Conservation (phyloP, 1,140 invertebrate species). For the Drosophila mayri region DNA sequence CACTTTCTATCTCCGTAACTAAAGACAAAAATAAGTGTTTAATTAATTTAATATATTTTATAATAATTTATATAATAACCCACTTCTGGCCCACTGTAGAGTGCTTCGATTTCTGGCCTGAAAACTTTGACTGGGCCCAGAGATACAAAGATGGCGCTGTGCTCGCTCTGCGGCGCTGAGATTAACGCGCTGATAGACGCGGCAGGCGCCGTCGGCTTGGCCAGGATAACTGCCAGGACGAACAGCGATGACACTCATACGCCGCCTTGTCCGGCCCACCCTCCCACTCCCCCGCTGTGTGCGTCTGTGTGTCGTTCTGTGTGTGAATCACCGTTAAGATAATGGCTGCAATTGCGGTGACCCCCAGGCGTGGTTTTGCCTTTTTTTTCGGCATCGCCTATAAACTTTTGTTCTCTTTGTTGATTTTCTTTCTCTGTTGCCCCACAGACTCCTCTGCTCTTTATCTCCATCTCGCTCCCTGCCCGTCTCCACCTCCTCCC, state of each 20-base stretch:
- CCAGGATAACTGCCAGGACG: constrained; percentile 47
- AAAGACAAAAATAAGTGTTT: neutral
- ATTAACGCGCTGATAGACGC: constrained; percentile 78
- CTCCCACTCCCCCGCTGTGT: constrained; percentile 4
- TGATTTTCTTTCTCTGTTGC: constrained; percentile 36
- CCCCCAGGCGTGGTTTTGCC: constrained; percentile 77
- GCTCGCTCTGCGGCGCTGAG: constrained; percentile 53
- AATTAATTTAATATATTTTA: neutral
- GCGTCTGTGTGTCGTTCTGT: constrained; percentile 26
- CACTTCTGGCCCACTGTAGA: constrained; percentile 30
- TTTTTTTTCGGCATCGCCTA: constrained; percentile 75
- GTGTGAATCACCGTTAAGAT: constrained; percentile 75
- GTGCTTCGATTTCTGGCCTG: constrained; percentile 40
- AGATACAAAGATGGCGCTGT: constrained; percentile 69
- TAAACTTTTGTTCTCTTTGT: constrained; percentile 77
- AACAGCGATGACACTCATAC: constrained; percentile 70
- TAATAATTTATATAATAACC: neutral
- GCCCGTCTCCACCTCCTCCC: neutral
- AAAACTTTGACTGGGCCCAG: constrained; percentile 46
- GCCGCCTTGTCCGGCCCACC: constrained; percentile 52
- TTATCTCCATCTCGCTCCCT: constrained; percentile 25
- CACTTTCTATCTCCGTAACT: neutral
- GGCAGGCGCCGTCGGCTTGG: constrained; percentile 65
- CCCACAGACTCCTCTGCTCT: constrained; percentile 13
- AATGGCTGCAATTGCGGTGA: constrained; percentile 82